Evolutionary conservation across 2,113 vertebrate species (phyloP), one percentile per base, ranked within the genome.

Genomic region (Meriones unguiculatus): DNA sequence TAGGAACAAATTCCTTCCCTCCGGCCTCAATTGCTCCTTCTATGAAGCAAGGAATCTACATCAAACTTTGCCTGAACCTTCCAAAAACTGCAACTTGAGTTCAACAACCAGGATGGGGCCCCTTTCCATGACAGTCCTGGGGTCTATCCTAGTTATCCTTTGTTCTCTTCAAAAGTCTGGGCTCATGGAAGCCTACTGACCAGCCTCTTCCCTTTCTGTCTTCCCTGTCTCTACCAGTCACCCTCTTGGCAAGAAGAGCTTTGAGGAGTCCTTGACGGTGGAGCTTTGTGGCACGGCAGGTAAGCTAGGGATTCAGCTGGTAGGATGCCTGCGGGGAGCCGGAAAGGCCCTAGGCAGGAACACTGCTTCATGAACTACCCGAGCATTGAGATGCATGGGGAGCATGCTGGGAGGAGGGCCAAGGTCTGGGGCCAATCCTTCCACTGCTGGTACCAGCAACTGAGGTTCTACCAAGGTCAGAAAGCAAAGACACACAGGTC

Each of bases 201-300:
- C 1, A 14, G 59, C 59, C 11, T 75, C 67, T 96, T 41, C 57
- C 32, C 73, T 97, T 81, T 93, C 94, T 85, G 84, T 87, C 84
- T 84, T 91, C 90, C 77, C 54, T 2, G 4, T 54, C 87, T 86
- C 87, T 59, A 92, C 38, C 97, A 98, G 98, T 24, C 98, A 98
- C 80, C 59, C 98, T 32, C 1, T 99, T 96, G 98, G 98, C 97
- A 99, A 98, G 98, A 99, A 99, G 98, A 98, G 98, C 95, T 99
- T 99, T 72, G 99, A 99, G 98, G 99, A 99, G 94, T 98, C 99
- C 88, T 98, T 99, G 97, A 98, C 99, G 0, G 99, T 99, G 98
- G 99, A 99, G 96, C 98, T 99, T 87, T 99, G 99, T 93, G 99
- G 99, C 97, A 99, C 99, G 1, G 99, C 99, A 99, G 99, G 99